Base-by-base conservation (phyloP, 2,888 invertebrate genomes). In the Agrotis puta region DNA sequence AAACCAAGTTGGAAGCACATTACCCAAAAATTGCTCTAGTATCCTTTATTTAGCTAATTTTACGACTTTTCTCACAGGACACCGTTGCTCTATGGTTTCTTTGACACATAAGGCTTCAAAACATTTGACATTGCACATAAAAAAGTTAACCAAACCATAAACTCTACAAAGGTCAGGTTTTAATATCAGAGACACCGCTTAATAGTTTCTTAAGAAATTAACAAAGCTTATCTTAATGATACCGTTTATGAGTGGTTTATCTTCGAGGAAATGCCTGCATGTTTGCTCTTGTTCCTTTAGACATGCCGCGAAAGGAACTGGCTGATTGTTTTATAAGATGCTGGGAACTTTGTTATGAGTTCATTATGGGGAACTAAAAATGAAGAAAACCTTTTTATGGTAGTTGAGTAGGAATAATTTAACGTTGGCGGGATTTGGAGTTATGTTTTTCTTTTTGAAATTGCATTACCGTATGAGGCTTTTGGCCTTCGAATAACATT, bases 121-220 rank as follows among this genome's bases (percentile, higher is more conserved):
- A 67, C 61, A 67, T 20, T 70, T 71, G 63, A 73, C 70, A 72
- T 56, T 62, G 18, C 72, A 65, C 68, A 66, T 64, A 77, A 71
- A 74, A 61, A 80, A 54, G 22, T 47, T 43, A 39, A 78, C 56
- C 59, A 65, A 56, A 77, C 68, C 73, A 74, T 72, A 76, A 82
- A 83, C 65, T 78, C 84, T 85, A 86, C 81, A 86, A 87, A 88
- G 88, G 87, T 89, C 87, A 88, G 84, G 83, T 87, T 84, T 83
- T 81, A 67, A 83, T 90, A 89, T 89, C 89, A 90, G 74, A 91
- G 85, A 79, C 85, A 85, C 91, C 90, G 90, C 88, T 86, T 90
- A 89, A 89, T 91, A 89, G 90, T 92, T 91, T 92, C 89, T 87
- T 89, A 89, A 85, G 91, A 93, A 94, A 93, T 93, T 92, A 93